phyloP scores from a whole-genome alignment of 64 coral and sea anemone genomes.

The Stichodactyla helianthus region DNA sequence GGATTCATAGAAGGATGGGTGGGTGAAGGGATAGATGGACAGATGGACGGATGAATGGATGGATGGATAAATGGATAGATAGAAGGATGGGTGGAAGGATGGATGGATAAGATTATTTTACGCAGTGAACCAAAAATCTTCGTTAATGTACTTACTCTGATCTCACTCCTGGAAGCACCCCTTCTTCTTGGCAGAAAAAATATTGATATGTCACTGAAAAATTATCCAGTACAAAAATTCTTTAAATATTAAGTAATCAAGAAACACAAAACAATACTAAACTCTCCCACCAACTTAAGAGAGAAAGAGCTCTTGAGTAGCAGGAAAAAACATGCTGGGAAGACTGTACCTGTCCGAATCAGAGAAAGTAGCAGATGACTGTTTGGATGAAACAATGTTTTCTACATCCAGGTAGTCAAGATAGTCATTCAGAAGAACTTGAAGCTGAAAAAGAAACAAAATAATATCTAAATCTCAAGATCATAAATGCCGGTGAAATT shows the following conservation, averaged over 20 bases:
- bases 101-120: too few species aligned
- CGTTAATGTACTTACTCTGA: conserved; percentile 14
- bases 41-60: too few species aligned
- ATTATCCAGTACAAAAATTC: too few species aligned
- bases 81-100: too few species aligned
- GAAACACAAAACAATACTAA: background rate
- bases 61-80: too few species aligned
- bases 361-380: conserved; percentile 63
- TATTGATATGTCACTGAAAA: conserved; percentile 59
- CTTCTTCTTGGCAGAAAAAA: conserved; percentile 53
- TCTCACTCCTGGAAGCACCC: conserved; percentile 35
- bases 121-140: too few species aligned
- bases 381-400: conserved; percentile 68
- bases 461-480: too few species aligned
- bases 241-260: too few species aligned
- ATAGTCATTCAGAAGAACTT: conserved; percentile 88
- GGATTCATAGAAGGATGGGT: too few species aligned
- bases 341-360: conserved; percentile 79
- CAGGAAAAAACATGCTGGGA: background rate
- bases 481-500: too few species aligned
- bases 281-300: background rate
- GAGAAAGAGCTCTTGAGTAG: too few species aligned
- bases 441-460: conserved; percentile 52
- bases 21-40: too few species aligned
- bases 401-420: conserved; percentile 88